These are phyloP conservation scores for Triops longicaudatus DNA, from an alignment of 1,140 invertebrate species.

Conservation along the genomic window DNA sequence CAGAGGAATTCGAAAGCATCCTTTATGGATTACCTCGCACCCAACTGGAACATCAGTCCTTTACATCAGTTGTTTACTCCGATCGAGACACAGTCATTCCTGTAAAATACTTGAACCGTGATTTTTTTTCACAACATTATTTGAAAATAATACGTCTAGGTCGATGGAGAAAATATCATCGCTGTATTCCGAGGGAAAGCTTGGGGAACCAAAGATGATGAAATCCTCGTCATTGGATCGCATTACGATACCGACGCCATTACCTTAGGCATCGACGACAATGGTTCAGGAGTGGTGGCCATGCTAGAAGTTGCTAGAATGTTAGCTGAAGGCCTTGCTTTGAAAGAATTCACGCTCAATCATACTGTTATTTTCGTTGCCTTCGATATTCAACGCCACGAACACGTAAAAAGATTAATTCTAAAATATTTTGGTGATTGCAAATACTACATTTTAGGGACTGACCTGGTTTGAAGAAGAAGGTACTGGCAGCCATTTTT, in stretches of 20 bases:
- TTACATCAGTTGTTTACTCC: slow-evolving; percentile 13
- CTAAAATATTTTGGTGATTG: neutral
- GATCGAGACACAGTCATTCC: neutral
- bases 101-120: neutral
- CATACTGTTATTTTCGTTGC: slow-evolving; percentile 28
- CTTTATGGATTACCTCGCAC: neutral
- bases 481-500: slow-evolving; percentile 24
- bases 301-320: slow-evolving; percentile 41
- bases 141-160: neutral
- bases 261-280: slow-evolving; percentile 40
- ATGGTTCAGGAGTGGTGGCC: slow-evolving; percentile 41
- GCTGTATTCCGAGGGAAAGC: slow-evolving; percentile 38
- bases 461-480: slow-evolving; percentile 4
- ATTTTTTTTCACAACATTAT: neutral
- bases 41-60: slow-evolving; percentile 19
- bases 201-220: slow-evolving; percentile 38
- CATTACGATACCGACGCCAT: slow-evolving; percentile 41
- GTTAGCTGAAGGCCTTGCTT: slow-evolving; percentile 32
- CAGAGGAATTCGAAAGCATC: slow-evolving; percentile 19
- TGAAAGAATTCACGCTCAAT: neutral
- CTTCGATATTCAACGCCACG: slow-evolving; percentile 27
- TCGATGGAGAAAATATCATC: slow-evolving; percentile 39
- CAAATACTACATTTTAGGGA: slow-evolving; percentile 8
- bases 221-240: slow-evolving; percentile 40
- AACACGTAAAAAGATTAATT: slow-evolving; percentile 17